phyloP scores from a whole-genome alignment of 2,113 vertebrate species.

The Poicephalus meyeri region DNA sequence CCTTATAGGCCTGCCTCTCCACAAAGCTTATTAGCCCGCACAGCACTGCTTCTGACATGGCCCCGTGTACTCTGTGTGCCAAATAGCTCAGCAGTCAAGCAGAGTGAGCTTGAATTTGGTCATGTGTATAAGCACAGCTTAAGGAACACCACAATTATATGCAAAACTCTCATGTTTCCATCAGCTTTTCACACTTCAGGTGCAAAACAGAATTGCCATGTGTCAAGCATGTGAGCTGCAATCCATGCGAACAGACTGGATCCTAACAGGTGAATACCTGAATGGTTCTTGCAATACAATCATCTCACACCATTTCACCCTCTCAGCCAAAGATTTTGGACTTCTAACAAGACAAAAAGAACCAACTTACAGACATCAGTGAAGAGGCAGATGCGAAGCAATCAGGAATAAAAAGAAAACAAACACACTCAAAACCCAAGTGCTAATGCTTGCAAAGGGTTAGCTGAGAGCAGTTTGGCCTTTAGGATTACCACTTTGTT shows the following conservation, averaged over 20 bases:
- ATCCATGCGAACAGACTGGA: background rate
- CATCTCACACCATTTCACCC: background rate
- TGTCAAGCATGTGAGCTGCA: accelerated
- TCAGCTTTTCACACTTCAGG: background rate
- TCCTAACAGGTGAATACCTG: background rate
- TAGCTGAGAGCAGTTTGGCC: background rate
- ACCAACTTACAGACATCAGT: background rate
- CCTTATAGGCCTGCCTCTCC: background rate
- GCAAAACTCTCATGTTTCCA: background rate
- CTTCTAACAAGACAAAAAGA: background rate
- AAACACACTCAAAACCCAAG: background rate
- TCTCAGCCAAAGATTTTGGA: background rate
- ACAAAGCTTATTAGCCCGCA: accelerated
- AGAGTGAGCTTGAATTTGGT: background rate
- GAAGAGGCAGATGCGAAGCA: background rate
- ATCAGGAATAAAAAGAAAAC: background rate
- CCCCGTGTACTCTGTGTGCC: background rate
- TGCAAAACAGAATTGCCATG: background rate
- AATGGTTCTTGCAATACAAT: background rate
- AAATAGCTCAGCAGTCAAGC: background rate
- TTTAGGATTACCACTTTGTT: background rate
- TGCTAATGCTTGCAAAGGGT: background rate
- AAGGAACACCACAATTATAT: background rate
- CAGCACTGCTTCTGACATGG: background rate
- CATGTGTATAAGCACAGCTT: background rate